A percentile compares a stretch with the other conserved stretches of the same genome.
These are phyloP conservation scores for Dicranocentrus wangi DNA, from an alignment of 2,888 invertebrate species.

Conservation along the genomic window DNA sequence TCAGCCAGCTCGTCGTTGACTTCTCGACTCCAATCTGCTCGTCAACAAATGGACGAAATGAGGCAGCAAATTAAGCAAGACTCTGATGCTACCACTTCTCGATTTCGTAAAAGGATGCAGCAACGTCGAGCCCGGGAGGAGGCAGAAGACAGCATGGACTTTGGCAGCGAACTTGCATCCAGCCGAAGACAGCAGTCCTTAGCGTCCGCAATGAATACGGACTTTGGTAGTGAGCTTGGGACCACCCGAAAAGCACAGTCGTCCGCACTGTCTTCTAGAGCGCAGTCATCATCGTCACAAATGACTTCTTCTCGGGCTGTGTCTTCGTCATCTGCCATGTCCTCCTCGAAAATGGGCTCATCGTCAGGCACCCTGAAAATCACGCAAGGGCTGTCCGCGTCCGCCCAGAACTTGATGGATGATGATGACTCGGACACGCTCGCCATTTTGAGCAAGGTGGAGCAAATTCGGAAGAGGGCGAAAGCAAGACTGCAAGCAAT, in stretches of 20 bases:
- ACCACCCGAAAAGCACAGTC: neutral
- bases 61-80: slow-evolving; percentile 65
- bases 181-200: too few relatives aligned
- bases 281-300: too few relatives aligned
- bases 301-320: slow-evolving; percentile 6
- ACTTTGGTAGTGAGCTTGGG: neutral
- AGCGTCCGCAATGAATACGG: too few relatives aligned
- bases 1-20: slow-evolving; percentile 41
- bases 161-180: too few relatives aligned
- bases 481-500: slow-evolving; percentile 70
- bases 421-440: slow-evolving; percentile 56
- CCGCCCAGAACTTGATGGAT: slow-evolving; percentile 36
- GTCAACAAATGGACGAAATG: slow-evolving; percentile 65
- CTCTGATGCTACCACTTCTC: slow-evolving; percentile 60
- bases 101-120: slow-evolving; percentile 66
- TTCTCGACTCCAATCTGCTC: slow-evolving; percentile 52
- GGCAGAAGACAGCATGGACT: slow-evolving; percentile 30
- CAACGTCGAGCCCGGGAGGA: slow-evolving; percentile 56
- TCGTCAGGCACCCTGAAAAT: slow-evolving; percentile 13
- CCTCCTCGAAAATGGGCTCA: too few relatives aligned
- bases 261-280: slow-evolving; percentile 13
- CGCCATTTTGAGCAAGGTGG: slow-evolving; percentile 62
- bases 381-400: slow-evolving; percentile 6
- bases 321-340: slow-evolving; percentile 1
- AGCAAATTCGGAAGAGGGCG: slow-evolving; percentile 68